Evolutionary conservation across 1,140 invertebrate species (phyloP).

Genomic region (Oscheius sp.): DNA sequence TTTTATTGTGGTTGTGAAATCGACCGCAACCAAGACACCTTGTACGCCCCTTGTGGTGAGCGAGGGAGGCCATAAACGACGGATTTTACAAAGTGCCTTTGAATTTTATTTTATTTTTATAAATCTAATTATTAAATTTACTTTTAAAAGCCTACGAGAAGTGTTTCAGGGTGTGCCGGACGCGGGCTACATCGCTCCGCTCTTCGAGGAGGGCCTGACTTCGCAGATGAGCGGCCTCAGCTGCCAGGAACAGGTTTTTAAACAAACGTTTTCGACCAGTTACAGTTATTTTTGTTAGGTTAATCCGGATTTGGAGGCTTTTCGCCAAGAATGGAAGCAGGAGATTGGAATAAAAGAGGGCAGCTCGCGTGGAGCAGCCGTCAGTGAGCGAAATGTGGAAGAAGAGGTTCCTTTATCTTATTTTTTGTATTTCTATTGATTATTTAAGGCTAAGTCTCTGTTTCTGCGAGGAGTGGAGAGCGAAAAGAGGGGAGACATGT

Average conservation of each 20-base stretch:
- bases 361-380: not conserved
- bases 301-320: constrained; percentile 12
- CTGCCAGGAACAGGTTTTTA: not conserved
- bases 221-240: not conserved
- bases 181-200: not conserved
- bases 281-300: no score
- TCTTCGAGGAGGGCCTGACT: not conserved
- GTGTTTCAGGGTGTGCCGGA: no score
- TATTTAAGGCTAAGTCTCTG: constrained; percentile 9
- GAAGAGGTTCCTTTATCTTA: constrained; percentile 4
- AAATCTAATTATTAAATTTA: no score
- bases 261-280: not conserved
- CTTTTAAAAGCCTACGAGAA: no score
- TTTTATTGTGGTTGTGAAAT: no score
- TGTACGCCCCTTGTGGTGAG: no score
- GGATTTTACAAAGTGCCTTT: no score
- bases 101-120: no score
- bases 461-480: constrained; percentile 25
- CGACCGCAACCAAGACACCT: no score
- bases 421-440: not conserved
- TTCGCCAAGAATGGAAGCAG: constrained; percentile 18
- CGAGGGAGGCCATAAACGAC: no score
- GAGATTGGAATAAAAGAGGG: no score
- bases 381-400: constrained; percentile 9
- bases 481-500: constrained; percentile 24